Base-by-base conservation (phyloP, 2,113 vertebrate species). In the Melanocharis versteri region DNA sequence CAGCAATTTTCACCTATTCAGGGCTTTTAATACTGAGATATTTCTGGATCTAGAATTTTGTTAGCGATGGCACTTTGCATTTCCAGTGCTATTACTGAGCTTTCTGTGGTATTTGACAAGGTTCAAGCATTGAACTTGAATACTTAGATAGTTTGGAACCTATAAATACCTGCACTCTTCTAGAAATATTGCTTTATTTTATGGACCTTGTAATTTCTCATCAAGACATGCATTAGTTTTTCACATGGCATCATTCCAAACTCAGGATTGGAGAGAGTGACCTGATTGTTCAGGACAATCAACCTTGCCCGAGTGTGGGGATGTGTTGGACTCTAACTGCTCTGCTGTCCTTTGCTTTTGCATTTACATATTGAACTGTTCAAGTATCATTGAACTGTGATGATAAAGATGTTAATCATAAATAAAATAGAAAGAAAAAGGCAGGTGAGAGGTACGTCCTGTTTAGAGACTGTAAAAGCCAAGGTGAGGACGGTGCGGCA, bases 11-110 rank as follows among this genome's bases (percentile, higher is more conserved):
- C 78, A 93, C 81, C 45, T 95, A 79, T 84, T 89, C 83, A 89
- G 44, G 83, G 68, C 80, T 89, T 93, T 92, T 82, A 89, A 78
- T 92, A 83, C 61, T 35, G 66, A 76, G 91, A 79, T 95, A 96
- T 95, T 95, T 96, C 65, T 94, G 91, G 89, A 79, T 64, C 48
- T 89, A 77, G 45, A 91, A 73, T 91, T 95, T 56, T 94, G 93
- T 93, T 78, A 84, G 84, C 2, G 10, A 60, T 8, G 53, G 85
- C 90, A 92, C 57, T 96, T 93, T 90, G 57, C 81, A 22, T 87
- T 93, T 78, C 56, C 70, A 87, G 73, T 17, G 37, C 62, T 80
- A 26, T 92, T 71, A 56, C 71, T 57, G 90, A 95, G 77, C 48
- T 47, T 94, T 91, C 69, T 62, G 88, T 89, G 81, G 77, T 82